Conservation (phyloP, 2,888 invertebrate species). For the Calameuta filiformis region DNA sequence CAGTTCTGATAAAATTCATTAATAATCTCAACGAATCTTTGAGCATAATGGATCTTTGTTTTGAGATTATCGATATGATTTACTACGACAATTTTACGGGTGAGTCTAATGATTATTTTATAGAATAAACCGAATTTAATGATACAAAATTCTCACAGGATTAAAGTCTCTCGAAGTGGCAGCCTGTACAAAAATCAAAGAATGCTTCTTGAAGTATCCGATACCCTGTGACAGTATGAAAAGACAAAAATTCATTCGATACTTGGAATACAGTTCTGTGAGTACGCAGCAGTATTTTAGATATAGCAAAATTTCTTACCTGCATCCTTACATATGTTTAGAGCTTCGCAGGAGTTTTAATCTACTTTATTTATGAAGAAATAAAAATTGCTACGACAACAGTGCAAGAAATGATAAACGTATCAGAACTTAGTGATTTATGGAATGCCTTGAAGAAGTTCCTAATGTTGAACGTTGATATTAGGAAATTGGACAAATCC, state of each 20-base stretch:
- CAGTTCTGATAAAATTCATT: slow-evolving; percentile 34
- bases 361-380: slow-evolving; percentile 45
- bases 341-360: slow-evolving; percentile 5
- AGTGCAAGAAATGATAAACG: slow-evolving; percentile 19
- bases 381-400: slow-evolving; percentile 27
- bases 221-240: slow-evolving; percentile 35
- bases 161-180: slow-evolving; percentile 22
- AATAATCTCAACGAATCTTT: slow-evolving; percentile 26
- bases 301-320: neutral
- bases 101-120: slow-evolving; percentile 29
- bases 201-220: slow-evolving; percentile 43
- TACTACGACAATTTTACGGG: slow-evolving; percentile 34
- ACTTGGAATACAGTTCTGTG: slow-evolving; percentile 43
- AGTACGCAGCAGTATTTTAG: slow-evolving; percentile 11
- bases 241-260: slow-evolving; percentile 38
- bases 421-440: slow-evolving; percentile 37
- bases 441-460: slow-evolving; percentile 45
- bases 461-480: slow-evolving; percentile 29
- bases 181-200: slow-evolving; percentile 46
- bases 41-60: slow-evolving; percentile 42
- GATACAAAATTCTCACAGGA: neutral
- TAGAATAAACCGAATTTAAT: neutral
- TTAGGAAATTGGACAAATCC: slow-evolving; percentile 35
- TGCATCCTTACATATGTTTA: neutral
- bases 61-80: slow-evolving; percentile 46